These are phyloP conservation scores for Ceratina japonica DNA, from an alignment of 1,140 invertebrate genomes.

Conservation along the genomic window DNA sequence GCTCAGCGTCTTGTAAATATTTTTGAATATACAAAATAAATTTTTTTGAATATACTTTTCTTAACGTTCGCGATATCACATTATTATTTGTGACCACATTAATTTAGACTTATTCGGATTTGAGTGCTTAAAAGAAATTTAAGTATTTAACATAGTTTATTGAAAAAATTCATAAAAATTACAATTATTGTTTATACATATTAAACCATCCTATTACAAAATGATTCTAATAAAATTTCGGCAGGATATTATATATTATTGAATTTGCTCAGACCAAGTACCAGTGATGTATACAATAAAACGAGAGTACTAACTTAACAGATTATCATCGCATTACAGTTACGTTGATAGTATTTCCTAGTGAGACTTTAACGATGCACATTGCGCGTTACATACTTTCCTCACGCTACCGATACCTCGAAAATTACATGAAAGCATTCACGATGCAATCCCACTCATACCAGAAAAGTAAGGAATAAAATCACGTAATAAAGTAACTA, in stretches of 20 bases:
- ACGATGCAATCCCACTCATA: not conserved
- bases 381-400: not conserved
- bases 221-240: not conserved
- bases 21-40: not conserved
- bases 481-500: constrained; percentile 3
- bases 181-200: not conserved
- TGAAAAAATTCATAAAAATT: constrained; percentile 10
- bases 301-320: constrained; percentile 8
- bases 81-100: no score
- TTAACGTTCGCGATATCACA: not conserved
- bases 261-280: not conserved
- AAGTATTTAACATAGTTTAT: constrained; percentile 4
- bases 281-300: not conserved
- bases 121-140: no score
- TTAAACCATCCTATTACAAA: not conserved
- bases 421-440: not conserved
- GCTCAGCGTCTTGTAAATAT: constrained; percentile 27
- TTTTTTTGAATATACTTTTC: not conserved
- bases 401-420: not conserved
- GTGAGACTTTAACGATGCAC: not conserved
- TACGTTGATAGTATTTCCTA: constrained; percentile 3
- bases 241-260: not conserved
- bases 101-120: no score
- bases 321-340: constrained; percentile 9
- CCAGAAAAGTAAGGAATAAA: constrained; percentile 5